Evolutionary conservation across 1,140 invertebrate species (phyloP), one percentile per base, ranked within the genome.

Genomic region (Thalassaphorura encarpata): DNA sequence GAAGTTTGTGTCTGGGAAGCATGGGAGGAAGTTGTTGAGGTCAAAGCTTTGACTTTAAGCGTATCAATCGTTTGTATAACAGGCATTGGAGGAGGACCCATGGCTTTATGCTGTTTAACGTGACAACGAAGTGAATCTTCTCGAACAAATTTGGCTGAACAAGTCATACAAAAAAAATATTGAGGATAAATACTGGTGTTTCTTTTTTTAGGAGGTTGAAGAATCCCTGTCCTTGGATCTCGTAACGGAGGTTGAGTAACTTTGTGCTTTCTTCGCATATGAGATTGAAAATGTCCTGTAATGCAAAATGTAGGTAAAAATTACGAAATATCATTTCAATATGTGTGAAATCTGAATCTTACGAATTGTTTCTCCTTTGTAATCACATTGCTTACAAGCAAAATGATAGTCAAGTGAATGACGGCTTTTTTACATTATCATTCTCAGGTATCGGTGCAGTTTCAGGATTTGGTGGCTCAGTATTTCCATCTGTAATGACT

Each of bases 61-160:
- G n/a, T n/a, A n/a, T n/a, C 33, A 36, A n/a, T 11, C 33, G 33
- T 36, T 36, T n/a, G 33, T 36, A 36, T 36, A 36, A 31, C 13
- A 23, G 6, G 15, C 6, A 45, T 36, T 13, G 42, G 42, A 23
- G 11, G 6, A 8, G 42, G 49, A 13, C 11, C 23, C 5, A 33
- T 31, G 39, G n/a, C n/a, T n/a, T n/a, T n/a, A n/a, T 63, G 62
- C 41, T 63, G 62, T 21, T 42, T 33, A 33, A 63, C 49, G 52
- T 63, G 62, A 52, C 57, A 60, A 26, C 41, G 31, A 2, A 63
- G 48, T 1, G 52, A 56, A 21, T 63, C 42, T 55, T 63, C 58
- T 8, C 47, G 21, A 0, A 58, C 62, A 28, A 63, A 63, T 1
- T 42, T n/a, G 16, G 57, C 57, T 29, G 33, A 16, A 52, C 61